These are phyloP conservation scores for Anoplopoma fimbria DNA, from an alignment of 2,113 vertebrate genomes.

Conservation along the genomic window DNA sequence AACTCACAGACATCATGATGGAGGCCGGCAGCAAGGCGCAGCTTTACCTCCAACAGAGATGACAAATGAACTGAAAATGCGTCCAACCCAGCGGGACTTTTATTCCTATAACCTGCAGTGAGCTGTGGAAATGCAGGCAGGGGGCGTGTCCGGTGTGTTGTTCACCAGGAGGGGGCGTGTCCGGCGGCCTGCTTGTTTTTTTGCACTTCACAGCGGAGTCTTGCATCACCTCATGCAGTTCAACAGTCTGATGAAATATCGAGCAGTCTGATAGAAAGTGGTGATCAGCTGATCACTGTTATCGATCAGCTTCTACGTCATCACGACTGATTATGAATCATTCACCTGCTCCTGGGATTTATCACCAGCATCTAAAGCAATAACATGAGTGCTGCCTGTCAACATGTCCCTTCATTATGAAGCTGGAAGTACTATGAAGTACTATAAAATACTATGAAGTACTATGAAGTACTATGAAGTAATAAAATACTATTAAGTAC, in stretches of 20 bases:
- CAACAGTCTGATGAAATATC: not conserved
- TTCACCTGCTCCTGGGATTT: not conserved
- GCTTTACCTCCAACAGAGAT: not conserved
- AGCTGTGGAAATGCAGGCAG: constrained; percentile 1
- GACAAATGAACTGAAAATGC: not conserved
- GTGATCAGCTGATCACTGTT: not conserved
- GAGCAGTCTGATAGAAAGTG: constrained; percentile 15
- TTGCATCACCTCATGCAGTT: constrained; percentile 71
- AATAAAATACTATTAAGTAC: no score
- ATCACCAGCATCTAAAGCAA: not conserved
- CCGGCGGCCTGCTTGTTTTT: constrained; percentile 46
- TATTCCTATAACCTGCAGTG: not conserved
- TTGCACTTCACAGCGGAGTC: constrained; percentile 43
- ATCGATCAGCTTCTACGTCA: not conserved
- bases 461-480: no score
- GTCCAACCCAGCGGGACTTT: not conserved
- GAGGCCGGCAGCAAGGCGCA: not conserved
- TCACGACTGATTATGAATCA: not conserved
- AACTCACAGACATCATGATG: constrained; percentile 69
- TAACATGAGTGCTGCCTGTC: no score
- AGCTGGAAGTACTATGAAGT: not conserved
- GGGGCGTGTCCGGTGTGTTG: constrained; percentile 72
- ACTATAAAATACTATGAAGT: no score
- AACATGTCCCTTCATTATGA: no score
- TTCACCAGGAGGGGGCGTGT: constrained; percentile 67